These are phyloP conservation scores for Hoplodrina blanda DNA, from an alignment of 2,888 invertebrate genomes.

Conservation along the genomic window DNA sequence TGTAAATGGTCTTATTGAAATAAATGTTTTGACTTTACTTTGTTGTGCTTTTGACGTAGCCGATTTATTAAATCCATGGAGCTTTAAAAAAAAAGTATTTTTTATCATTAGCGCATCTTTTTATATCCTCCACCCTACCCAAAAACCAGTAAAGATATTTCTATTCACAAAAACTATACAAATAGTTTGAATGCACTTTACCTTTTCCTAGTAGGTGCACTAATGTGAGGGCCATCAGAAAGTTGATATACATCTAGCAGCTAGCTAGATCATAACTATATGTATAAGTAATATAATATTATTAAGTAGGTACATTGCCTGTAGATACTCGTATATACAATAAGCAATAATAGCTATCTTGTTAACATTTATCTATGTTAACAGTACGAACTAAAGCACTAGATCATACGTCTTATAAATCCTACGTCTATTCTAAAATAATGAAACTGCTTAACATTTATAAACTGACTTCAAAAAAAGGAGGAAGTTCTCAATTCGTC, in stretches of 20 bases:
- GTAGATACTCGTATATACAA: conserved; percentile 14
- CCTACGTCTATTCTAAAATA: not conserved
- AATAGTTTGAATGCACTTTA: not conserved
- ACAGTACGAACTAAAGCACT: conserved; percentile 20
- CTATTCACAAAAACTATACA: not conserved
- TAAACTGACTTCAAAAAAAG: too few species aligned
- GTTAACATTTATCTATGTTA: too few species aligned
- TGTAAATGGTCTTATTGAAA: too few species aligned
- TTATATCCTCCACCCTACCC: too few species aligned
- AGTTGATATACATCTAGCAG: conserved; percentile 5
- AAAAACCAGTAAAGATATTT: too few species aligned
- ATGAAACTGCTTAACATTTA: not conserved
- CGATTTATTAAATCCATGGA: not conserved
- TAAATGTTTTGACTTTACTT: too few species aligned
- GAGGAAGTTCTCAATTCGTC: too few species aligned
- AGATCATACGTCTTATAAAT: conserved; percentile 1
- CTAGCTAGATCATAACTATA: not conserved
- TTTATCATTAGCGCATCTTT: too few species aligned
- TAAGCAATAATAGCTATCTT: conserved; percentile 3
- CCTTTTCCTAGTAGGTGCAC: not conserved
- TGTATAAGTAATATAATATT: conserved; percentile 19
- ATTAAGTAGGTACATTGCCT: conserved; percentile 14
- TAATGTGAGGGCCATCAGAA: conserved; percentile 6
- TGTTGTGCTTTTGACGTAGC: not conserved
- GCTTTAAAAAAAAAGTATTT: not conserved